Base-by-base conservation (phyloP, 2,797 vertebrate species). In the Yasuhikotakia modesta region DNA sequence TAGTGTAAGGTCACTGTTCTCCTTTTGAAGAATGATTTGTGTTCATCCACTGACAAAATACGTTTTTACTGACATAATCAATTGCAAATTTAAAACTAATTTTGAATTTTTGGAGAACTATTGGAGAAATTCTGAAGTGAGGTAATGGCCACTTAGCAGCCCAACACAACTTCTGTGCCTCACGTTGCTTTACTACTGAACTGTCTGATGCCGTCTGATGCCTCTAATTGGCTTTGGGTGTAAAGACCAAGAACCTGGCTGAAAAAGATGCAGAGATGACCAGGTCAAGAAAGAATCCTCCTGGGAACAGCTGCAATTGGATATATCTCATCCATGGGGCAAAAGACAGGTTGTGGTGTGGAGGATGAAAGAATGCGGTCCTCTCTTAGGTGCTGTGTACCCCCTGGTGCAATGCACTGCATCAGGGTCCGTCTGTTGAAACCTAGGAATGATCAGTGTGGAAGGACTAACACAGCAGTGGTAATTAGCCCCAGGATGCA, bases 401-500 rank as follows among this genome's bases (percentile, higher is more conserved):
- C 64, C 78, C 64, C 64, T 14, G n/a, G 61, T 71, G 79, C 50
- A 76, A 83, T n/a, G n/a, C n/a, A n/a, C 87, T 86, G 90, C 90
- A 90, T 86, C 91, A 86, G 82, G 84, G 89, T 89, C 92, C 92
- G 93, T 94, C 91, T 94, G 92, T 88, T 92, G 84, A 86, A 85
- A 84, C 87, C 87, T 86, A 87, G 89, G 89, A 91, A 88, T 89
- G 87, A 81, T 86, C 87, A 90, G 90, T 90, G 86, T 88, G 81
- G 82, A 61, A 90, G 91, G 92, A 91, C 89, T 88, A 89, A 87
- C 91, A 92, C 90, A 87, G 88, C 90, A 70, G 84, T 82, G 83
- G 85, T 93, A 93, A 94, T 92, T 92, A 92, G 92, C 90, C 91
- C 90, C 92, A 87, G 91, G 91, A 92, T 88, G 87, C 90, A 87